phyloP scores from a whole-genome alignment of 2,797 vertebrate genomes.

The Bovichtus variegatus region DNA sequence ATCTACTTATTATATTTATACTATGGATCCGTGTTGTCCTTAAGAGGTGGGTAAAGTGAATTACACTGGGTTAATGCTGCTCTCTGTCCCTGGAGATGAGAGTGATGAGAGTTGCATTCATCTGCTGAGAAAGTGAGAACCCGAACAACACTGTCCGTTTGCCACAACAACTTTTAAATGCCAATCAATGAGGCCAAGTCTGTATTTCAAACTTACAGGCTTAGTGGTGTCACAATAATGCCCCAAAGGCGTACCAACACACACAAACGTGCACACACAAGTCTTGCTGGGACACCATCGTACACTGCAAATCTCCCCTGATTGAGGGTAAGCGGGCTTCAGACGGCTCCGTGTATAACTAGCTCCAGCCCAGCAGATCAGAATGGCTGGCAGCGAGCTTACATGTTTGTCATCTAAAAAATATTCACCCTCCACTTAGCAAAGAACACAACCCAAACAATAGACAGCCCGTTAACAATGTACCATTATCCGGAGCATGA shows the following conservation, averaged over 20 bases:
- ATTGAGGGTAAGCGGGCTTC: constrained; percentile 62
- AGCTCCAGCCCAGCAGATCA: constrained; percentile 75
- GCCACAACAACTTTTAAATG: constrained; percentile 52
- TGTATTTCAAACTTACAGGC: constrained; percentile 51
- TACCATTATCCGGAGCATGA: constrained; percentile 80
- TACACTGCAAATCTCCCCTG: constrained; percentile 61
- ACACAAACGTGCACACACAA: constrained; percentile 13
- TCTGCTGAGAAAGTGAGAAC: constrained; percentile 29
- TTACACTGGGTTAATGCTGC: constrained; percentile 1
- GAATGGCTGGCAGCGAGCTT: constrained; percentile 80
- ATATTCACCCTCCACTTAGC: constrained; percentile 84
- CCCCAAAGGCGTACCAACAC: constrained; percentile 23
- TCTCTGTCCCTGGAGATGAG: constrained; percentile 38
- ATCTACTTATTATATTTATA: constrained; percentile 13
- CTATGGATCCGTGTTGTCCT: constrained; percentile 2
- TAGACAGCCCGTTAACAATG: constrained; percentile 85
- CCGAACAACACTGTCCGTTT: constrained; percentile 39
- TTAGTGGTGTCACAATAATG: constrained; percentile 48
- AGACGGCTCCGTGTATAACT: constrained; percentile 63
- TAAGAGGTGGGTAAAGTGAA: constrained; percentile 15
- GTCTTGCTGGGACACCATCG: constrained; percentile 51
- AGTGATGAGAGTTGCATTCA: constrained; percentile 33
- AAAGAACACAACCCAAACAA: constrained; percentile 87
- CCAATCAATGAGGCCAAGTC: constrained; percentile 47
- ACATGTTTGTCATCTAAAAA: constrained; percentile 88